Percentiles rank a stretch among this genome's conserved stretches.
phyloP scores from a whole-genome alignment of 2,113 vertebrate genomes.

The Leptobrachium ailaonicum region DNA sequence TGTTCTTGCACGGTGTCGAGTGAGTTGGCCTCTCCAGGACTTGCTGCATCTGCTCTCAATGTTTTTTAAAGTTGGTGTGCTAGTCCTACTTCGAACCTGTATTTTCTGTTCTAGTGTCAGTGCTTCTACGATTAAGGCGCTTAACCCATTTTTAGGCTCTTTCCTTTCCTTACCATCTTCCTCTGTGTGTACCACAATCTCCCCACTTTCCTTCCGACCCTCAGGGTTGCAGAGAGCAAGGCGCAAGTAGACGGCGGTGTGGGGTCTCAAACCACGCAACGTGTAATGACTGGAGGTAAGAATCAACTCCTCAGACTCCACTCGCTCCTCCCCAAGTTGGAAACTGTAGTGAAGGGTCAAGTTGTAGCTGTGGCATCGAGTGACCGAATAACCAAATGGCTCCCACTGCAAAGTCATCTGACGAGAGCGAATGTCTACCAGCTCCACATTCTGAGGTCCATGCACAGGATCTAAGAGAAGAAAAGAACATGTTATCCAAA shows the following conservation, averaged over 20 bases:
- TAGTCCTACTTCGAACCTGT: too few relatives aligned
- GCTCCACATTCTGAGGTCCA: constrained; percentile 88
- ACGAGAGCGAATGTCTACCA: constrained; percentile 89
- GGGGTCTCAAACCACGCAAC: constrained; percentile 86
- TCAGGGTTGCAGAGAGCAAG: constrained; percentile 92
- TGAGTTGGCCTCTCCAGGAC: too few relatives aligned
- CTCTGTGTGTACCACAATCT: constrained; percentile 92
- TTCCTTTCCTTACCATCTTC: constrained; percentile 78
- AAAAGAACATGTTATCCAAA: not conserved
- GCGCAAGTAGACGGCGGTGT: constrained; percentile 85
- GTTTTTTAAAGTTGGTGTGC: too few relatives aligned
- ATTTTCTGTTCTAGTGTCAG: too few relatives aligned
- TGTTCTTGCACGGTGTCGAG: too few relatives aligned
- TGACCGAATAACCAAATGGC: constrained; percentile 90
- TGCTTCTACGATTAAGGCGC: too few relatives aligned
- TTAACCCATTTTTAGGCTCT: not conserved
- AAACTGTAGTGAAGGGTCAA: constrained; percentile 96
- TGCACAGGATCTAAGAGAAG: constrained; percentile 84
- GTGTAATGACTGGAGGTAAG: constrained; percentile 94
- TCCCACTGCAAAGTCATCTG: constrained; percentile 97
- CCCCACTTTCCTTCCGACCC: constrained; percentile 92
- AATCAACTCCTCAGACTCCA: constrained; percentile 86
- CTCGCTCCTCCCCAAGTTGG: constrained; percentile 90
- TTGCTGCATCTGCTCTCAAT: too few relatives aligned
- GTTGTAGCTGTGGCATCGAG: constrained; percentile 96